These are phyloP conservation scores for Caenorhabditis drosophilae DNA, from an alignment of 2,888 invertebrate species.

Conservation along the genomic window DNA sequence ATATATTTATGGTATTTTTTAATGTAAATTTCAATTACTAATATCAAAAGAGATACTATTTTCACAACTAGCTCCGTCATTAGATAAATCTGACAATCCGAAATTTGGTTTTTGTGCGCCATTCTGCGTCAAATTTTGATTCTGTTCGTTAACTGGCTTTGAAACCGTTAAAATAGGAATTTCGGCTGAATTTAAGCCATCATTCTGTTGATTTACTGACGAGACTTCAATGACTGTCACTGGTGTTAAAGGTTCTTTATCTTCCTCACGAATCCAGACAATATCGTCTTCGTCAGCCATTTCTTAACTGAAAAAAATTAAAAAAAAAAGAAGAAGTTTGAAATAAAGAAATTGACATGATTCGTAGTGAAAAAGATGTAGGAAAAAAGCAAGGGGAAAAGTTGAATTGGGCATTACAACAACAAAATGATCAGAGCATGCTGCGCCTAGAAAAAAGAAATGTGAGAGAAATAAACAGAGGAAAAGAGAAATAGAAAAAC, in stretches of 20 bases:
- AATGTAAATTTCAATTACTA: conserved; percentile 8
- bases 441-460: too few relatives aligned
- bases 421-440: too few relatives aligned
- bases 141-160: neutral
- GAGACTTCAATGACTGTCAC: conserved; percentile 28
- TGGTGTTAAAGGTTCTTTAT: conserved; percentile 22
- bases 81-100: neutral
- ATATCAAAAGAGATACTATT: conserved; percentile 36
- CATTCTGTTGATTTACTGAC: conserved; percentile 11
- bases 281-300: conserved; percentile 39
- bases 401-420: too few relatives aligned
- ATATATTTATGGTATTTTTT: neutral
- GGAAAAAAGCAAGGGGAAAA: too few relatives aligned
- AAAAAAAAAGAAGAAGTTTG: too few relatives aligned
- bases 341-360: too few relatives aligned
- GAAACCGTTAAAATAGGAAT: conserved; percentile 20
- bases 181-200: conserved; percentile 10
- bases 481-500: too few relatives aligned
- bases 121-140: neutral
- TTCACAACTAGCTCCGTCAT: conserved; percentile 8
- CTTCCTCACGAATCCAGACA: conserved; percentile 28
- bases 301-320: too few relatives aligned
- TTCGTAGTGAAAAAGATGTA: too few relatives aligned
- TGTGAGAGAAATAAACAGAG: too few relatives aligned
- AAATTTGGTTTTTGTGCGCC: neutral